Base-by-base conservation (phyloP, 1,140 invertebrate species). In the Berghia stephanieae region DNA sequence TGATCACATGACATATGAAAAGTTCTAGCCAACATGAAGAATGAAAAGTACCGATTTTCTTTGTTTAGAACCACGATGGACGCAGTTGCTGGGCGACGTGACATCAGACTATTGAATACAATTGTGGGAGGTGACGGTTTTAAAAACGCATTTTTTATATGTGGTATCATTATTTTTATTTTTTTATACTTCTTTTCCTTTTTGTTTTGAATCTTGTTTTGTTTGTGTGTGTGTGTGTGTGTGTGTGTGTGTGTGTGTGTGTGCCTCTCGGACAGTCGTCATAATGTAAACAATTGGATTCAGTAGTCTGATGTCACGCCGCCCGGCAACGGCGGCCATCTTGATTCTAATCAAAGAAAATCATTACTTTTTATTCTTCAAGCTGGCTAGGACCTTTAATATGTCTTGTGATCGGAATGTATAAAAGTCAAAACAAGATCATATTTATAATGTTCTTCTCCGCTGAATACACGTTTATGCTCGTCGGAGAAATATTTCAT, bases 211-310 rank as follows among this genome's bases (percentile, higher is more conserved):
- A 43, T 3, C 24, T 24, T 10, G n/a, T 43, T 44, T 3, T 71
- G 40, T 40, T 3, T 71, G 68, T 71, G 6, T 42, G 70, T 49
- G 55, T 40, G 52, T 40, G 52, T 66, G 49, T 60, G 52, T 60
- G 49, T 75, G 49, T 6, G 73, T 63, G 49, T 63, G 49, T 38
- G 73, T 75, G 55, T 60, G 55, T 75, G 49, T 60, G 52, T 63
- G 52, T 75, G 6, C 42, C 27, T 60, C 27, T 60, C 27, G 34
- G 6, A 16, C 27, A n/a, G n/a, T 63, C 34, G 21, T 63, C 36
- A 16, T 63, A 63, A 13, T 43, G 31, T 18, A 57, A 63, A 42
- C 43, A 27, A 42, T 24, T 76, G 16, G 21, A 4, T 6, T 46
- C 8, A 34, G 49, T 42, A 5, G 1, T 52, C 60, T 34, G 18